Evolutionary conservation across 53 echinoderm and acorn worm species (phyloP), one percentile per base, ranked within the genome.

Genomic region (Astropecten irregularis): DNA sequence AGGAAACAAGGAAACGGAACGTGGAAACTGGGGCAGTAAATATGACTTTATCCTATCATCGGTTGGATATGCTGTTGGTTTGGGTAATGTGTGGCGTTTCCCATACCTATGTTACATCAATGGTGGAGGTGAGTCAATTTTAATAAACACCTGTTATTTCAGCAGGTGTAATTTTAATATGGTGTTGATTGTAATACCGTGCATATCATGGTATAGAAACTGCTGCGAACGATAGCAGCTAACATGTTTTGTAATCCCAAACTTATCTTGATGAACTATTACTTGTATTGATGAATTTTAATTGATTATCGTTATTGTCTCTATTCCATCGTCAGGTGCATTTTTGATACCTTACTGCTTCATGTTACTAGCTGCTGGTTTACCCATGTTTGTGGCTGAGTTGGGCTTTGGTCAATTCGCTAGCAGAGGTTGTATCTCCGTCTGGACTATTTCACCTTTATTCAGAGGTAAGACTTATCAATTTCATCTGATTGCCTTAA

Each of bases 401-500:
- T 83, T 91, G 30, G 91, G 91, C 25, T 87, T 91, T 58, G 91
- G 91, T 3, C 91, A 91, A 77, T 91, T 85, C 21, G 87, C 87
- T 16, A 91, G 91, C 51, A 68, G 83, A 11, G 87, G 91, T 11
- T 66, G 68, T 67, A 69, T 87, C 21, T 49, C 76, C 1, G 46
- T 91, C 3, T 91, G 91, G 91, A 62, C 76, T 69, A 64, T 91
- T 27, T 87, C 91, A 18, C 91, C 91, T 9, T 64, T 87, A 9
- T 91, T 91, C 65, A 91, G 82, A 87, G 91, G 91, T 91, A 83
- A 16, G 51, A 19, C 18, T 26, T 3, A 6, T 15, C 1, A n/a
- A n/a, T n/a, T n/a, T n/a, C n/a, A n/a, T n/a, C n/a, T n/a, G n/a
- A n/a, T n/a, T n/a, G 27, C n/a, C 9, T 10, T 35, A 14, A 23